These are phyloP conservation scores for Mimachlamys varia DNA, from an alignment of 2,888 invertebrate species.

Conservation along the genomic window DNA sequence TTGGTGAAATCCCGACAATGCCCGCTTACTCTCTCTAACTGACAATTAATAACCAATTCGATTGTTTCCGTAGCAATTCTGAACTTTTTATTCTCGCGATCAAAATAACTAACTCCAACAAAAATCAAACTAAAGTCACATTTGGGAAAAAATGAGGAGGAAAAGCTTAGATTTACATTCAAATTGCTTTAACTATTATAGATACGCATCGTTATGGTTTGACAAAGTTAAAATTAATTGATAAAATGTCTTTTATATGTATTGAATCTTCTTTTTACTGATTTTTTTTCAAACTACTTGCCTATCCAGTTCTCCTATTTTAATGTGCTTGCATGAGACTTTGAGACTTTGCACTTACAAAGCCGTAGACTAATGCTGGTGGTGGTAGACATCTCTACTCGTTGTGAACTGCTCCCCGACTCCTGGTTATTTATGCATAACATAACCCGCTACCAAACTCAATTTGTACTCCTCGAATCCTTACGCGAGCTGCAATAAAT, in stretches of 20 bases:
- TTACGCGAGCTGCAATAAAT: background rate
- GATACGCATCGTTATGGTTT: background rate
- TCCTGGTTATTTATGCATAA: background rate
- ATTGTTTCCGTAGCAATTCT: conserved; percentile 9
- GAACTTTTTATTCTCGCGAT: conserved; percentile 17
- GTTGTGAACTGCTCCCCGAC: background rate
- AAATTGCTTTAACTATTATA: conserved; percentile 1
- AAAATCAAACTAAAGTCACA: background rate
- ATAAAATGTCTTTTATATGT: conserved; percentile 3
- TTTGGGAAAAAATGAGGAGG: background rate
- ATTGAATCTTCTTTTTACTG: background rate
- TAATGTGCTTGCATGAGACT: background rate
- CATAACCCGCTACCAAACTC: background rate
- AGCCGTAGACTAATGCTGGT: background rate
- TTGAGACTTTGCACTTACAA: background rate
- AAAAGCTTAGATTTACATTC: background rate
- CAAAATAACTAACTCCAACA: background rate
- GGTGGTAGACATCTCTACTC: background rate
- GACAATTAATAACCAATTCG: conserved; percentile 13
- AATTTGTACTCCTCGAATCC: background rate
- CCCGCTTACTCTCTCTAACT: conserved; percentile 4
- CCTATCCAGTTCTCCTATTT: background rate
- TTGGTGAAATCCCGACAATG: conserved; percentile 34
- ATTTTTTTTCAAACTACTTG: background rate
- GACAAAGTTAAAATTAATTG: background rate